Evolutionary conservation across 2,113 vertebrate species (phyloP).

Genomic region (Paratilapia polleni): DNA sequence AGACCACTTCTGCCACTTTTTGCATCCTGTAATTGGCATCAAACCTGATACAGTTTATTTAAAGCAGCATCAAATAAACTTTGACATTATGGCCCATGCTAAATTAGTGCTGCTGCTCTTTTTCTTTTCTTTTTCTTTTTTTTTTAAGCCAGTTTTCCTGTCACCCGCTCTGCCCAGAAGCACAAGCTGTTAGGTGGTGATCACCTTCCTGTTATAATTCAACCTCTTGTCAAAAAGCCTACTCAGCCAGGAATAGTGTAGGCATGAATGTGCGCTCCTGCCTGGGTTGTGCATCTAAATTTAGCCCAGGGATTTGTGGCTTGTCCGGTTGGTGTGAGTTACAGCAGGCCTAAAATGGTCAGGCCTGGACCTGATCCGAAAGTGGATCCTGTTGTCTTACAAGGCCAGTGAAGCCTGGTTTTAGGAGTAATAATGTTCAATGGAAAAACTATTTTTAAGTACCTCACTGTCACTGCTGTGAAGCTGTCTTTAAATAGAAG

Average conservation of each 20-base stretch:
- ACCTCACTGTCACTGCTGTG: not conserved
- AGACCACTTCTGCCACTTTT: not conserved
- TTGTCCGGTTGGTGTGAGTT: slow-evolving; percentile 67
- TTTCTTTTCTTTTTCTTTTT: not conserved
- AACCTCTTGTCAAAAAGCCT: slow-evolving; percentile 41
- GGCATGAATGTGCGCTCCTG: slow-evolving; percentile 67
- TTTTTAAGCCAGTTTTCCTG: not conserved
- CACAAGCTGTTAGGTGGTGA: slow-evolving; percentile 4
- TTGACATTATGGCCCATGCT: not conserved
- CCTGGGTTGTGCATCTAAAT: slow-evolving; percentile 65
- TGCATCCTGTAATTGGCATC: not conserved
- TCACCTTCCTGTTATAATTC: slow-evolving; percentile 50
- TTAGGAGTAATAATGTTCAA: slow-evolving; percentile 3
- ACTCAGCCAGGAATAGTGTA: slow-evolving; percentile 65
- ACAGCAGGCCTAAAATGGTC: slow-evolving; percentile 74
- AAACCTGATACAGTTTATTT: not conserved
- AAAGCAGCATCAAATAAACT: not conserved
- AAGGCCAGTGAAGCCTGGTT: not conserved
- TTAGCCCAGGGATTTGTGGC: slow-evolving; percentile 71
- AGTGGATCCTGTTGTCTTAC: slow-evolving; percentile 51
- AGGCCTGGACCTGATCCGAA: slow-evolving; percentile 40
- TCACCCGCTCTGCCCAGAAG: not conserved
- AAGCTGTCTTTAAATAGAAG: not conserved
- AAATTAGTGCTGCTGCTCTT: not conserved
- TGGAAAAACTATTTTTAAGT: not conserved